These are phyloP conservation scores for Alcis repandata DNA, from an alignment of 2,888 invertebrate species.

Conservation along the genomic window DNA sequence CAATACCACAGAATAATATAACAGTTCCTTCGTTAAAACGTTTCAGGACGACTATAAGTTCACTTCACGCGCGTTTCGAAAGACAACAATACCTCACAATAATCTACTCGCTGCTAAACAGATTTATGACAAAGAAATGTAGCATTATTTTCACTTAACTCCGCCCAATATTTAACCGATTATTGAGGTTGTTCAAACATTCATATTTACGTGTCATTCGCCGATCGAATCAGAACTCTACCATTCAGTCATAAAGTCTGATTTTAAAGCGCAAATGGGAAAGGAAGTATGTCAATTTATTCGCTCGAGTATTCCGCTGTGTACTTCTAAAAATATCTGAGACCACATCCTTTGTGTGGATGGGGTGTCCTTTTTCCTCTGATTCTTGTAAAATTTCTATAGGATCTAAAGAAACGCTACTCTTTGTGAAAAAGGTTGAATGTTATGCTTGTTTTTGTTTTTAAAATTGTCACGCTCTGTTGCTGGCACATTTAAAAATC, in stretches of 20 bases:
- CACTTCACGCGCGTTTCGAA: background rate
- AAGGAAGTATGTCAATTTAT: slow-evolving; percentile 45
- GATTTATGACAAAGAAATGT: slow-evolving; percentile 34
- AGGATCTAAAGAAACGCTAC: background rate
- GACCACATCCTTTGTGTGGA: slow-evolving; percentile 27
- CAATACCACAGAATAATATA: no score
- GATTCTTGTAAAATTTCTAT: slow-evolving; percentile 1
- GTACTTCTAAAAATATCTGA: slow-evolving; percentile 40
- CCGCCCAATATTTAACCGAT: slow-evolving; percentile 38
- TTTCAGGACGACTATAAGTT: no score
- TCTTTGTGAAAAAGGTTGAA: background rate
- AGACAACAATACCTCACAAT: background rate
- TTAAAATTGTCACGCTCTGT: no score
- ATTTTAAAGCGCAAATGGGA: slow-evolving; percentile 11
- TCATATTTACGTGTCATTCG: slow-evolving; percentile 30
- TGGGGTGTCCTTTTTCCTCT: slow-evolving; percentile 28
- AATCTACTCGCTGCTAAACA: slow-evolving; percentile 1
- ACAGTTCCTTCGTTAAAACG: no score
- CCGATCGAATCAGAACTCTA: slow-evolving; percentile 22
- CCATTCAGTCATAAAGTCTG: slow-evolving; percentile 23
- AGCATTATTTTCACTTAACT: slow-evolving; percentile 39
- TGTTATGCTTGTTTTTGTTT: background rate
- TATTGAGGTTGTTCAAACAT: slow-evolving; percentile 36
- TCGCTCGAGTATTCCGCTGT: slow-evolving; percentile 31
- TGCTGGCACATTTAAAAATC: background rate